Percentiles rank a stretch among this genome's conserved stretches.
phyloP scores from a whole-genome alignment of 2,888 invertebrate species.

The Eudasyphora cyanicolor region DNA sequence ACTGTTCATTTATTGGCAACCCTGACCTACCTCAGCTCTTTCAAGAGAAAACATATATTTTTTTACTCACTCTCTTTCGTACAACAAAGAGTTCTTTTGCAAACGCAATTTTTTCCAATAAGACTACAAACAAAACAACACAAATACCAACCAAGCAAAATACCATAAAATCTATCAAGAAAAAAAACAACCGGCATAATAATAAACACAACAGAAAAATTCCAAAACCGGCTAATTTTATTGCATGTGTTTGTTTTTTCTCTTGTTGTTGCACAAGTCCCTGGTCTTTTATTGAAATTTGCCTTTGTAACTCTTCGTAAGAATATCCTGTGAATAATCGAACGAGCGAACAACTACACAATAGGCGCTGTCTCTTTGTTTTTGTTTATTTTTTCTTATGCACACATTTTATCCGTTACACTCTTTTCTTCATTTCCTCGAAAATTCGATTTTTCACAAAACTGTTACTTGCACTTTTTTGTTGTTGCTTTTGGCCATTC shows the following conservation, averaged over 20 bases:
- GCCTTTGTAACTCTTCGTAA: not conserved
- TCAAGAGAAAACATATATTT: no score
- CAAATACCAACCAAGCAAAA: not conserved
- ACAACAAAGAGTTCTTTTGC: no score
- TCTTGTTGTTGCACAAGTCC: not conserved
- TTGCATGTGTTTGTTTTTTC: no score
- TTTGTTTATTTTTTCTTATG: conserved; percentile 56
- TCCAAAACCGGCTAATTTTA: conserved; percentile 39
- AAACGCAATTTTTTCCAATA: not conserved
- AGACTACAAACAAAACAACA: not conserved
- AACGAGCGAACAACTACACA: conserved; percentile 46
- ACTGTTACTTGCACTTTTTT: conserved; percentile 30
- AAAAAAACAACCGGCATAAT: not conserved
- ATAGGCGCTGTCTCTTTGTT: conserved; percentile 64
- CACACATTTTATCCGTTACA: conserved; percentile 42
- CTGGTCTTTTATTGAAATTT: not conserved
- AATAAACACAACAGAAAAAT: not conserved
- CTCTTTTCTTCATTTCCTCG: conserved; percentile 44
- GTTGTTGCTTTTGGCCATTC: not conserved
- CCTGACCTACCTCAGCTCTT: conserved; percentile 20
- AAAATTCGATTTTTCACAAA: conserved; percentile 66
- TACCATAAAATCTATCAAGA: no score
- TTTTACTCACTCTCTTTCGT: not conserved
- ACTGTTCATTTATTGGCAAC: conserved; percentile 4
- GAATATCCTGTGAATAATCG: not conserved